Evolutionary conservation across 2,888 invertebrate species (phyloP).

Genomic region (Noctua janthina): DNA sequence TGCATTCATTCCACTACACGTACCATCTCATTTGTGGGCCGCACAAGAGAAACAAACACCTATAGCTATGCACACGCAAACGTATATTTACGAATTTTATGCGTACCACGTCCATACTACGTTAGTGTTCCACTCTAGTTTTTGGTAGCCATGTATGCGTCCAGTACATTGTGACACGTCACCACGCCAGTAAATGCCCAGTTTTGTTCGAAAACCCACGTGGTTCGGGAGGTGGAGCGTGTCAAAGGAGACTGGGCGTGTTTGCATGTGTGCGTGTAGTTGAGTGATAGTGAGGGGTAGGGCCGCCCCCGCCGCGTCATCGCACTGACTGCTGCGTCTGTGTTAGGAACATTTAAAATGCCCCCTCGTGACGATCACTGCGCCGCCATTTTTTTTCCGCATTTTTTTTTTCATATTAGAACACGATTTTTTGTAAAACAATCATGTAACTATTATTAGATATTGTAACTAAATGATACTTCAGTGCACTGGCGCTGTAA

Average conservation of each 20-base stretch:
- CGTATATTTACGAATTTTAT: conserved; percentile 89
- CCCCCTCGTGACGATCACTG: conserved; percentile 88
- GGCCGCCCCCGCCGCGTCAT: conserved; percentile 86
- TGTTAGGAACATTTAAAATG: conserved; percentile 90
- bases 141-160: conserved; percentile 74
- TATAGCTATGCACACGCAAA: conserved; percentile 66
- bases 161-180: conserved; percentile 76
- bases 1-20: conserved; percentile 84
- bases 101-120: conserved; percentile 80
- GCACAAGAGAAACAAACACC: conserved; percentile 79
- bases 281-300: conserved; percentile 84
- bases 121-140: conserved; percentile 79
- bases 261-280: conserved; percentile 82
- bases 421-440: conserved; percentile 34
- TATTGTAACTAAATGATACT: background rate
- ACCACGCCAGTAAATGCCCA: conserved; percentile 63
- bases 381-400: conserved; percentile 84
- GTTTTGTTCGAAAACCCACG: conserved; percentile 33
- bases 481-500: background rate
- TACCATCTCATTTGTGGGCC: conserved; percentile 86
- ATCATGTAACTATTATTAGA: background rate
- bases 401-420: conserved; percentile 69
- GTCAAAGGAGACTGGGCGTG: conserved; percentile 69
- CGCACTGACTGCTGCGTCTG: conserved; percentile 87
- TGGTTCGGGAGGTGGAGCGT: conserved; percentile 66